Percentiles rank a stretch among this genome's conserved stretches.
Conservation (phyloP, 2,888 invertebrate genomes). For the Tipula confusa region DNA sequence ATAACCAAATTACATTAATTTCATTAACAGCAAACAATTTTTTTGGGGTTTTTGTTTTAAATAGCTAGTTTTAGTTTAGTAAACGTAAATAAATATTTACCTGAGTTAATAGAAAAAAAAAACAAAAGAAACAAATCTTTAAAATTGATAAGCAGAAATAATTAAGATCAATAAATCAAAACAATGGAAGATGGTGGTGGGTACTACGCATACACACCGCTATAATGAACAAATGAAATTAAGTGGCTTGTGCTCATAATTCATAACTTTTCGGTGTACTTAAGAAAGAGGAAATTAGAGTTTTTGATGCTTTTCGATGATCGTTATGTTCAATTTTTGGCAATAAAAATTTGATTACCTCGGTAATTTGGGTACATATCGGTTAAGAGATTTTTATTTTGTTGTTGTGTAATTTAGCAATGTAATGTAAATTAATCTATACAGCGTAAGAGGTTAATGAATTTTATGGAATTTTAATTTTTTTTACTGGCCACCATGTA, state of each 20-base stretch:
- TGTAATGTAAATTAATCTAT: not conserved
- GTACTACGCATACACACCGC: no score
- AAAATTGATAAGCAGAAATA: not conserved
- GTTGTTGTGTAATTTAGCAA: not conserved
- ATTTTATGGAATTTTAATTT: not conserved
- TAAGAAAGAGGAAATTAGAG: not conserved
- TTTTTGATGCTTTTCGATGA: not conserved
- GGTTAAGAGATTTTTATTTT: not conserved
- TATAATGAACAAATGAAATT: not conserved
- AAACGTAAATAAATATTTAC: slow-evolving; percentile 9
- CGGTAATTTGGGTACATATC: not conserved
- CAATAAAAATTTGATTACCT: not conserved
- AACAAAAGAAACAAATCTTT: not conserved
- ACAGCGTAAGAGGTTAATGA: not conserved
- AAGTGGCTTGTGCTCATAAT: not conserved
- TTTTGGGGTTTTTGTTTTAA: not conserved
- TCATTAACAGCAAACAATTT: not conserved
- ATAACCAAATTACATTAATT: slow-evolving; percentile 8
- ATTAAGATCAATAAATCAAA: not conserved
- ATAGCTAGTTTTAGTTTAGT: not conserved
- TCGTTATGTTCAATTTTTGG: not conserved
- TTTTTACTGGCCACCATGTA: not conserved
- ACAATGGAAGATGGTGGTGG: not conserved
- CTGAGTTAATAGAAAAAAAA: not conserved
- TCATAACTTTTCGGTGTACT: not conserved